These are phyloP conservation scores for Zaprionus gabonicus DNA, from an alignment of 1,140 invertebrate genomes.

Conservation along the genomic window DNA sequence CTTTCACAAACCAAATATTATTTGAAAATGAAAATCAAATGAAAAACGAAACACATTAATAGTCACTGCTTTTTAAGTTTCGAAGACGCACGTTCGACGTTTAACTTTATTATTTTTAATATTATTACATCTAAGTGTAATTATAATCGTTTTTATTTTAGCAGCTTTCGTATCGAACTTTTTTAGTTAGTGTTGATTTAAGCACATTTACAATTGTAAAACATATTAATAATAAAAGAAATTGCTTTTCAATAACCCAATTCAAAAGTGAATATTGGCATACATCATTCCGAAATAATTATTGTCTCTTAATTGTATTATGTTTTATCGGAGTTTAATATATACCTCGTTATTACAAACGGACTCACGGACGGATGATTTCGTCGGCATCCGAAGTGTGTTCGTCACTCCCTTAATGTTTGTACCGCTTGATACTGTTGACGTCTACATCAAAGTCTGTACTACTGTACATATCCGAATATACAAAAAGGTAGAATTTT, in stretches of 20 bases:
- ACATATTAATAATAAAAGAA: constrained; percentile 43
- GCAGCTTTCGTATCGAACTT: constrained; percentile 43
- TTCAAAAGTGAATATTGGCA: neutral
- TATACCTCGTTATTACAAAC: no score
- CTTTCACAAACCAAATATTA: constrained; percentile 77
- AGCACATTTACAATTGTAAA: constrained; percentile 61
- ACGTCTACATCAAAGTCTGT: no score
- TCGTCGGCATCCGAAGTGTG: no score
- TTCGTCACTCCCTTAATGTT: no score
- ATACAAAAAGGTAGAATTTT: no score
- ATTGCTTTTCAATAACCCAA: constrained; percentile 18
- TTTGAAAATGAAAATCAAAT: constrained; percentile 48
- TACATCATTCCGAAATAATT: neutral
- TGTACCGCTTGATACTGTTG: no score
- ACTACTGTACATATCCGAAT: no score
- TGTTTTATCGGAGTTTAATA: no score
- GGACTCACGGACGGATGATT: no score
- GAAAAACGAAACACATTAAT: constrained; percentile 48
- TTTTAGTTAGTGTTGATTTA: constrained; percentile 56
- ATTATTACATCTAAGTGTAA: constrained; percentile 32
- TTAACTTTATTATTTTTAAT: constrained; percentile 36
- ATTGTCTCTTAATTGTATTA: neutral
- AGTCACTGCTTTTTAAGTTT: constrained; percentile 77
- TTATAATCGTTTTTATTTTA: constrained; percentile 24
- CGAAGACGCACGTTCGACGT: constrained; percentile 24